These are phyloP conservation scores for Sitobion miscanthi DNA, from an alignment of 1,140 invertebrate genomes.

Conservation along the genomic window DNA sequence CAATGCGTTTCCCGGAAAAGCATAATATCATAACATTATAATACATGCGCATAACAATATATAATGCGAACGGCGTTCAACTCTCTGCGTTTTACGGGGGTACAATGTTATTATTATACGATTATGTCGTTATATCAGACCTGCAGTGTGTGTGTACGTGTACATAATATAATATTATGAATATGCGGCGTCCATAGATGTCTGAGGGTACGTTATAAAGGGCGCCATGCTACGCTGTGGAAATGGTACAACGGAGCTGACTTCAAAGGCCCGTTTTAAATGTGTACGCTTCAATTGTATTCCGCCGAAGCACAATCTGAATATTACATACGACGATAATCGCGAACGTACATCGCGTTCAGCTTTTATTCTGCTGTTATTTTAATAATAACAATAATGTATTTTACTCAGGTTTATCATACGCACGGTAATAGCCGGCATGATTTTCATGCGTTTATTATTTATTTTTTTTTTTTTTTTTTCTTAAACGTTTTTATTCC, in stretches of 20 bases:
- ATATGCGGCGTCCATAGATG: too few relatives aligned
- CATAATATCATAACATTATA: neutral
- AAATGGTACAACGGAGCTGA: neutral
- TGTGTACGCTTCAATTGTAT: neutral
- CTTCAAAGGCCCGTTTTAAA: neutral
- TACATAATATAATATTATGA: neutral
- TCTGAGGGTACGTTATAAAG: neutral
- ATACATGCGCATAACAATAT: too few relatives aligned
- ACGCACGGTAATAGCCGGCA: too few relatives aligned
- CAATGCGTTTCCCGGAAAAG: neutral
- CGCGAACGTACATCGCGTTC: neutral
- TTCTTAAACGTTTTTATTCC: too few relatives aligned
- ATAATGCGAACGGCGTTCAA: neutral
- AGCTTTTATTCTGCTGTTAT: neutral
- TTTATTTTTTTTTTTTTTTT: too few relatives aligned
- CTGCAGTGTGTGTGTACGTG: neutral
- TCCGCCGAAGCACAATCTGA: neutral
- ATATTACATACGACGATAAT: neutral
- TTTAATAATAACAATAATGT: neutral
- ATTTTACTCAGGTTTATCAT: neutral
- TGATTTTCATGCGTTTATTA: too few relatives aligned
- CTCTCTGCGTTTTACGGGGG: neutral
- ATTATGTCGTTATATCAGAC: neutral
- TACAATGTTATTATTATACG: neutral
- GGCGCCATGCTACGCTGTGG: neutral